These are phyloP conservation scores for Slavum lentiscoides DNA, from an alignment of 2,888 invertebrate species.

Conservation along the genomic window DNA sequence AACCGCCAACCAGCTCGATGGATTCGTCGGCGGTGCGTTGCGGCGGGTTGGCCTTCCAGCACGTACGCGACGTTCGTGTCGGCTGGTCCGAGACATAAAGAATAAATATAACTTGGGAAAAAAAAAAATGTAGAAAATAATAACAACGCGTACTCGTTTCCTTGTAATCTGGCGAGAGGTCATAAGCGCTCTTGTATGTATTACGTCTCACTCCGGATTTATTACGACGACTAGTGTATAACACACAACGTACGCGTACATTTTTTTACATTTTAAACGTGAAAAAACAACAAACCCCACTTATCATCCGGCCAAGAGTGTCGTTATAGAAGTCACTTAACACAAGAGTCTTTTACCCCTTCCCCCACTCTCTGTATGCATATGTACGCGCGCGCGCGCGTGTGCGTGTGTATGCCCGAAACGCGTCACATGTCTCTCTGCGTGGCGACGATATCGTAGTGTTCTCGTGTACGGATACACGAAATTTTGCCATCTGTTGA, in stretches of 20 bases:
- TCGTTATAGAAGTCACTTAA: slow-evolving; percentile 53
- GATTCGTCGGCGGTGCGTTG: slow-evolving; percentile 15
- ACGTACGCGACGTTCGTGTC: slow-evolving; percentile 11
- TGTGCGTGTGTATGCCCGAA: slow-evolving; percentile 9
- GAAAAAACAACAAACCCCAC: slow-evolving; percentile 51
- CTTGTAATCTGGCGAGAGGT: slow-evolving; percentile 52
- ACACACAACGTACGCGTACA: slow-evolving; percentile 26
- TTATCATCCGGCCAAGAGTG: slow-evolving; percentile 46
- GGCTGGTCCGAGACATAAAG: slow-evolving; percentile 26
- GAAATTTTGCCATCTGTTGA: slow-evolving; percentile 48
- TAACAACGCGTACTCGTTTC: slow-evolving; percentile 48
- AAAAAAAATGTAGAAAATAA: slow-evolving; percentile 27
- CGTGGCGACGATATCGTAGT: not conserved
- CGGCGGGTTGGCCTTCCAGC: slow-evolving; percentile 22
- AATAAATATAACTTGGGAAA: slow-evolving; percentile 26
- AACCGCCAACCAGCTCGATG: slow-evolving; percentile 1
- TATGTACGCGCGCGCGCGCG: not conserved
- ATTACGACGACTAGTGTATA: slow-evolving; percentile 23
- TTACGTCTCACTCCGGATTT: slow-evolving; percentile 45
- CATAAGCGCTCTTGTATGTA: slow-evolving; percentile 39
- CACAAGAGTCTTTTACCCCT: slow-evolving; percentile 27
- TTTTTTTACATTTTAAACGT: slow-evolving; percentile 50
- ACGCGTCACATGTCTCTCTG: slow-evolving; percentile 40
- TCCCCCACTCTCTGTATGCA: not conserved
- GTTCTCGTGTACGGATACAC: slow-evolving; percentile 33